Conservation (phyloP, 2,113 vertebrate species). For the Grallaria varia region DNA sequence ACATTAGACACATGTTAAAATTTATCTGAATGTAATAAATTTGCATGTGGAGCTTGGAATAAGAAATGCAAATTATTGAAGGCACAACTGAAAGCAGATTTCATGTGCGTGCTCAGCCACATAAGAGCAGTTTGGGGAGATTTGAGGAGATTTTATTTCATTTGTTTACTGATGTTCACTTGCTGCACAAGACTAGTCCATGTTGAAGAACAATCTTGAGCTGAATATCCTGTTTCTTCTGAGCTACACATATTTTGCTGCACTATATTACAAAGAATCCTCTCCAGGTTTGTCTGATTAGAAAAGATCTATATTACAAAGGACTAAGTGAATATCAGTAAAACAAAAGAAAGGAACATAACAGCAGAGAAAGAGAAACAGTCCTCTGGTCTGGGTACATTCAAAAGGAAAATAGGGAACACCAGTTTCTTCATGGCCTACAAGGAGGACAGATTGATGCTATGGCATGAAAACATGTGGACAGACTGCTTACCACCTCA, state of each 20-base stretch:
- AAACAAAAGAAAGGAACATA: background rate
- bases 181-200: background rate
- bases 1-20: background rate
- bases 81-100: background rate
- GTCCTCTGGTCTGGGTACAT: background rate
- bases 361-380: background rate
- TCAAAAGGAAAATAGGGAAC: background rate
- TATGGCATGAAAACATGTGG: background rate
- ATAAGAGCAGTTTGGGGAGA: background rate
- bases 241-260: background rate
- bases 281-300: background rate
- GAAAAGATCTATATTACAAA: background rate
- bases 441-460: background rate
- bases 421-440: background rate
- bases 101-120: background rate
- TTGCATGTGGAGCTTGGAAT: background rate
- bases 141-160: background rate
- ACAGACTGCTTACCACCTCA: background rate
- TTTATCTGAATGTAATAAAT: background rate
- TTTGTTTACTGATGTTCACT: background rate
- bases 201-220: background rate
- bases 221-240: background rate
- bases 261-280: background rate
- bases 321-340: background rate
- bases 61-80: background rate